Percentiles rank a stretch among this genome's conserved stretches.
Conservation (phyloP, 2,888 invertebrate genomes). For the Apamea crenata region DNA sequence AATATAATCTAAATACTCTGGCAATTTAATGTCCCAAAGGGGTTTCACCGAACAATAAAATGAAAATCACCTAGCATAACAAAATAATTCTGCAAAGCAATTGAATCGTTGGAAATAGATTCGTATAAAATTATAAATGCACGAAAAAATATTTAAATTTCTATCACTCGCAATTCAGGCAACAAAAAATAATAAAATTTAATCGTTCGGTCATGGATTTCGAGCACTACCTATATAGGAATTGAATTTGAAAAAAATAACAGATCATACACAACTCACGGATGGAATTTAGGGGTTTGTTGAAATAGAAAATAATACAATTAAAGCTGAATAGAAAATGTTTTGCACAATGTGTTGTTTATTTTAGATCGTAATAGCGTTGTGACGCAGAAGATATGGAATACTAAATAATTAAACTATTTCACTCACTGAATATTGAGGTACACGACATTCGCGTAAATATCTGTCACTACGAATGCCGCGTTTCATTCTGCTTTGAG, state of each 20-base stretch:
- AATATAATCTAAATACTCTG: constrained; percentile 10
- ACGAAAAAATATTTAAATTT: constrained; percentile 54
- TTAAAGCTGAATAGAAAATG: constrained; percentile 47
- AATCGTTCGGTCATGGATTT: constrained; percentile 45
- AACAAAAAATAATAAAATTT: constrained; percentile 49
- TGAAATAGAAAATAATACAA: constrained; percentile 45
- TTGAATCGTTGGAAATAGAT: constrained; percentile 43
- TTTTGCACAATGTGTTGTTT: constrained; percentile 44
- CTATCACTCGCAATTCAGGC: constrained; percentile 43
- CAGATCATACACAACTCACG: constrained; percentile 30
- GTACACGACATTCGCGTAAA: constrained; percentile 12
- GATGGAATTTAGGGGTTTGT: constrained; percentile 42
- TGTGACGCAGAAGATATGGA: constrained; percentile 36
- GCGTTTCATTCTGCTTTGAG: neutral
- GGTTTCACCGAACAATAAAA: constrained; percentile 6
- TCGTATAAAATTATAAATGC: constrained; percentile 54
- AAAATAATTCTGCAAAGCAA: constrained; percentile 54
- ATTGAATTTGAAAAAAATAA: constrained; percentile 50
- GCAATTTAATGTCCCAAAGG: constrained; percentile 1
- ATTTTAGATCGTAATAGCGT: constrained; percentile 35
- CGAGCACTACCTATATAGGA: constrained; percentile 57
- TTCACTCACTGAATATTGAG: constrained; percentile 19
- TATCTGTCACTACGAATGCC: constrained; percentile 8
- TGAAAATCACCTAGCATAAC: constrained; percentile 28
- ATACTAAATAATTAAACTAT: constrained; percentile 41